A percentile compares a stretch with the other conserved stretches of the same genome.
phyloP scores from a whole-genome alignment of 2,888 invertebrate species.

The Imbricaverruca yamaguchii region DNA sequence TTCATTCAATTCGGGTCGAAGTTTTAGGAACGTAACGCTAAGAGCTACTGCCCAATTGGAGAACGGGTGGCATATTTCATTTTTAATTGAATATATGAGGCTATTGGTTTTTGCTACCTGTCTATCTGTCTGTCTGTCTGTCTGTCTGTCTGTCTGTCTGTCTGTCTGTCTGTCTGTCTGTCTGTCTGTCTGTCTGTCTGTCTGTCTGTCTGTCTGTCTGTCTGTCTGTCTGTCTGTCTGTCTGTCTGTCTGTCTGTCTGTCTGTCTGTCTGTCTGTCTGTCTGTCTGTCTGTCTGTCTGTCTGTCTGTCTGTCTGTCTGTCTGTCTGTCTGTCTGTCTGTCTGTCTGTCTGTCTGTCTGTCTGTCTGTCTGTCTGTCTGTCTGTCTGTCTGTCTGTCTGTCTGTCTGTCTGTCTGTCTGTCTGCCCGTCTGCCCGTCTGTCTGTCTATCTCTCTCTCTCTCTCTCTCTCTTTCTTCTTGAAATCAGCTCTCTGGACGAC shows the following conservation, averaged over 20 bases:
- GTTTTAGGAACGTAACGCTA: too few relatives aligned
- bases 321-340: slow-evolving; percentile 15
- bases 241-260: not conserved
- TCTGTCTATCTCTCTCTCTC: too few relatives aligned
- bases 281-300: not conserved
- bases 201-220: slow-evolving; percentile 6
- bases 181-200: not conserved
- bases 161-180: not conserved
- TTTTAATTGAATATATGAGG: too few relatives aligned
- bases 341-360: slow-evolving; percentile 20
- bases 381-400: not conserved
- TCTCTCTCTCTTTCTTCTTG: too few relatives aligned
- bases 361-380: not conserved
- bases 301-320: not conserved
- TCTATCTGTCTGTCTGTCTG: too few relatives aligned
- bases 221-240: not conserved
- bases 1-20: too few relatives aligned
- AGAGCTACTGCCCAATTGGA: too few relatives aligned
- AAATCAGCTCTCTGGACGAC: too few relatives aligned
- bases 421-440: too few relatives aligned
- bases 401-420: not conserved
- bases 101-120: too few relatives aligned
- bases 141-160: too few relatives aligned
- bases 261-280: not conserved
- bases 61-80: too few relatives aligned